Conservation (phyloP, 2,113 vertebrate genomes). For the Coptodon bakossiorum region DNA sequence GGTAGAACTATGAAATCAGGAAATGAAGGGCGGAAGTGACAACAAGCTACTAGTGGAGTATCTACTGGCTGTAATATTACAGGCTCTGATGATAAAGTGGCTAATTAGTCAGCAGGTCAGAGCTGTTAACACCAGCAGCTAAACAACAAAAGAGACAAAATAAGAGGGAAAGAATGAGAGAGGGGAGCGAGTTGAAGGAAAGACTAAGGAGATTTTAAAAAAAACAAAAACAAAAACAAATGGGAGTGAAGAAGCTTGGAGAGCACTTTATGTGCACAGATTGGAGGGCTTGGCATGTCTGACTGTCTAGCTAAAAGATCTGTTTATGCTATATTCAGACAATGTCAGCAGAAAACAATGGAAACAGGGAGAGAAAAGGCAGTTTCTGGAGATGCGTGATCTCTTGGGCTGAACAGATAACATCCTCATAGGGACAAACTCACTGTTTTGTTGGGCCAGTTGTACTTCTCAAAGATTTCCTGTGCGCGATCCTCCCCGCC, state of each 20-base stretch:
- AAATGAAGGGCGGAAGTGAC: background rate
- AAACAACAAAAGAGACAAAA: slow-evolving; percentile 18
- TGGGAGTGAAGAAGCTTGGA: slow-evolving; percentile 6
- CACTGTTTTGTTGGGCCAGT: slow-evolving; percentile 98
- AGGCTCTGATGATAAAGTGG: slow-evolving; percentile 54
- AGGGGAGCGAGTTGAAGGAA: background rate
- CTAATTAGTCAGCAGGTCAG: slow-evolving; percentile 61
- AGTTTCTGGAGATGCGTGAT: background rate
- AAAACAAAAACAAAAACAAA: background rate
- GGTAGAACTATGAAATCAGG: background rate
- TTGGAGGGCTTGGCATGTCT: slow-evolving; percentile 14
- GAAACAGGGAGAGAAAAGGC: background rate
- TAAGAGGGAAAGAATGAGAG: background rate
- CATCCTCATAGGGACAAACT: slow-evolving; percentile 45
- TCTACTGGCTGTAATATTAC: slow-evolving; percentile 30
- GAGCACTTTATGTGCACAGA: slow-evolving; percentile 21
- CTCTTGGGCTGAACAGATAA: background rate
- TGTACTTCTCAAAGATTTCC: slow-evolving; percentile 97
- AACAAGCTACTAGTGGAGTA: background rate
- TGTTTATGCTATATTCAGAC: slow-evolving; percentile 10
- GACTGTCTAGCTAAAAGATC: slow-evolving; percentile 4
- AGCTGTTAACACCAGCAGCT: slow-evolving; percentile 54
- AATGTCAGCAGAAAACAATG: background rate
- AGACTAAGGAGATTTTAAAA: background rate
- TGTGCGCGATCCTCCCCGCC: slow-evolving; percentile 95